Conservation (phyloP, 2,113 vertebrate genomes). For the Tonatia bakeri region DNA sequence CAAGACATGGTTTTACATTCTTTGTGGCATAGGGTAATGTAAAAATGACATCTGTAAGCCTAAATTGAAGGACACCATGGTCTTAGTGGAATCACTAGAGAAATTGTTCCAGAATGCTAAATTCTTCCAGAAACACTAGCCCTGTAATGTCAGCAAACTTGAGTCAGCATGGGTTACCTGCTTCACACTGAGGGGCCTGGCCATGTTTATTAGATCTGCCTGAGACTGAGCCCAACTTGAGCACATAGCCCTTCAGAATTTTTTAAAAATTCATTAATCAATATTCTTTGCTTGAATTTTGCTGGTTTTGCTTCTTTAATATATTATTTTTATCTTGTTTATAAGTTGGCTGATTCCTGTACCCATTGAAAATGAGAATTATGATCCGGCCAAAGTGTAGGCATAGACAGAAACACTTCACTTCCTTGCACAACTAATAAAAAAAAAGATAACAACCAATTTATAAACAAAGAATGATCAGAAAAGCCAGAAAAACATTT, state of each 20-base stretch:
- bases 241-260: conserved; percentile 80
- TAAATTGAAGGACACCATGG: conserved; percentile 75
- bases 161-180: conserved; percentile 82
- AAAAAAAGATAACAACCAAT: no score
- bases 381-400: no score
- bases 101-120: conserved; percentile 81
- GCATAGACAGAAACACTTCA: no score
- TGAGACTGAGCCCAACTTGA: conserved; percentile 77
- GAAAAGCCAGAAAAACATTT: no score
- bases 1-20: conserved; percentile 65
- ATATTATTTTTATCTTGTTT: conserved; percentile 67
- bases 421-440: no score
- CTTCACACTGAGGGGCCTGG: conserved; percentile 73
- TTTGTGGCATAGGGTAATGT: conserved; percentile 43
- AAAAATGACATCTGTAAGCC: conserved; percentile 73
- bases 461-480: no score
- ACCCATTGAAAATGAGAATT: conserved; percentile 5
- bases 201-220: conserved; percentile 79
- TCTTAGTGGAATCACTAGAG: conserved; percentile 79
- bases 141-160: conserved; percentile 78
- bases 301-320: conserved; percentile 72
- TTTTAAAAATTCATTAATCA: conserved; percentile 82
- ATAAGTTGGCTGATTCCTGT: not conserved
- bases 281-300: conserved; percentile 77
- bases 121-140: conserved; percentile 83